phyloP scores from a whole-genome alignment of 2,797 vertebrate genomes.

The Schizothorax lantsangensis region DNA sequence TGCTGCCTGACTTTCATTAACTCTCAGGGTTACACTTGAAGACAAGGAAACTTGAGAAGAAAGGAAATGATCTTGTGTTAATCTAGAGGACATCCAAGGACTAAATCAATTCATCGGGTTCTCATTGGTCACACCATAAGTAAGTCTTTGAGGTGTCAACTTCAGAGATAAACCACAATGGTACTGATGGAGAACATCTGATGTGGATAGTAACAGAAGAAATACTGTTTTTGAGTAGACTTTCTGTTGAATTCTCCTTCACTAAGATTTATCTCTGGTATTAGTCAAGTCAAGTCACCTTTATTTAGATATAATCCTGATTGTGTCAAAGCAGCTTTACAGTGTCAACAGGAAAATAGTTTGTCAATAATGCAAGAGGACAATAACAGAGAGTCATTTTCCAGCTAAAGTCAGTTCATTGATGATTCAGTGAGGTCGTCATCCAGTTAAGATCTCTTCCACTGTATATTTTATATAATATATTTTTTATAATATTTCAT shows the following conservation, averaged over 20 bases:
- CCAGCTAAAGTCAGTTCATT: no score
- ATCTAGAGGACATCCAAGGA: slow-evolving; percentile 21
- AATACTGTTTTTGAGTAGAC: neutral
- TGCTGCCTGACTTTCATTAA: slow-evolving; percentile 35
- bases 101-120: slow-evolving; percentile 23
- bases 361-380: no score
- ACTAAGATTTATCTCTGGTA: neutral
- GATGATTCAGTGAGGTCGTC: no score
- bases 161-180: slow-evolving; percentile 31
- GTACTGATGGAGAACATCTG: slow-evolving; percentile 18
- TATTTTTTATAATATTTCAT: neutral
- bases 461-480: no score
- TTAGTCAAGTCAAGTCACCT: neutral
- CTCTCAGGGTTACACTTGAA: slow-evolving; percentile 17
- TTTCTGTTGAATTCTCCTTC: neutral
- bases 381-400: no score
- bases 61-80: slow-evolving; percentile 17
- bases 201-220: neutral
- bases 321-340: no score
- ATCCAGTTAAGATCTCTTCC: no score
- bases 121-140: slow-evolving; percentile 13
- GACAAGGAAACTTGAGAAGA: neutral
- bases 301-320: no score
- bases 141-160: slow-evolving; percentile 35
- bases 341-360: no score